Conservation (phyloP, 2,113 vertebrate genomes). For the Nanger granti region DNA sequence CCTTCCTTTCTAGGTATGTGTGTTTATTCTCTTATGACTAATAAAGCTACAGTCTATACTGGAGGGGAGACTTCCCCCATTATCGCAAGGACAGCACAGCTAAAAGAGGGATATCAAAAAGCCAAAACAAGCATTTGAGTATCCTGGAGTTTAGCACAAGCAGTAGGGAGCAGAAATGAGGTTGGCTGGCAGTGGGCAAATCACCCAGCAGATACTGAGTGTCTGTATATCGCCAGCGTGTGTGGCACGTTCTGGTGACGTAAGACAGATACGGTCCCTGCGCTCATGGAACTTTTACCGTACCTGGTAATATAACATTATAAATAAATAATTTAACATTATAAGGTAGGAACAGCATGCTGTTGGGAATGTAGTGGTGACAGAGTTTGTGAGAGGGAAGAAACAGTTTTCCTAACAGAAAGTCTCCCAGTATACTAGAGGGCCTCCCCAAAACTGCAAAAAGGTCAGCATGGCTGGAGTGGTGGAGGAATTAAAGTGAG, state of each 20-base stretch:
- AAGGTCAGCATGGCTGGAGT: neutral
- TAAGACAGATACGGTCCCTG: neutral
- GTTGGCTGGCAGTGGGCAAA: neutral
- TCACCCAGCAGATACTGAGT: neutral
- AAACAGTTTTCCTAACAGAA: neutral
- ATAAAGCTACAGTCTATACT: neutral
- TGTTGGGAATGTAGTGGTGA: neutral
- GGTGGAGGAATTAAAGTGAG: neutral
- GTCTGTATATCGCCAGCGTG: neutral
- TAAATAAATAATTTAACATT: neutral
- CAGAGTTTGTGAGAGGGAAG: neutral
- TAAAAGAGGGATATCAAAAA: neutral
- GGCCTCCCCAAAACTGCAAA: neutral
- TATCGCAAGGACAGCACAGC: neutral
- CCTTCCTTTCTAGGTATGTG: slow-evolving; percentile 38
- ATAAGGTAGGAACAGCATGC: neutral
- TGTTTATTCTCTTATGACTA: slow-evolving; percentile 51
- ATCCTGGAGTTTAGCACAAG: neutral
- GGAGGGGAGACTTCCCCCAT: neutral
- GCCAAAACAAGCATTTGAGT: neutral
- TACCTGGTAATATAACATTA: neutral
- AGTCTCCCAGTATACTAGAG: neutral
- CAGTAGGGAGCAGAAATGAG: neutral
- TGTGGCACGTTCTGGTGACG: neutral
- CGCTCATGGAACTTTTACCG: neutral